A percentile compares a stretch with the other conserved stretches of the same genome.
These are phyloP conservation scores for Micronisus gabar DNA, from an alignment of 2,113 vertebrate species.

Conservation along the genomic window DNA sequence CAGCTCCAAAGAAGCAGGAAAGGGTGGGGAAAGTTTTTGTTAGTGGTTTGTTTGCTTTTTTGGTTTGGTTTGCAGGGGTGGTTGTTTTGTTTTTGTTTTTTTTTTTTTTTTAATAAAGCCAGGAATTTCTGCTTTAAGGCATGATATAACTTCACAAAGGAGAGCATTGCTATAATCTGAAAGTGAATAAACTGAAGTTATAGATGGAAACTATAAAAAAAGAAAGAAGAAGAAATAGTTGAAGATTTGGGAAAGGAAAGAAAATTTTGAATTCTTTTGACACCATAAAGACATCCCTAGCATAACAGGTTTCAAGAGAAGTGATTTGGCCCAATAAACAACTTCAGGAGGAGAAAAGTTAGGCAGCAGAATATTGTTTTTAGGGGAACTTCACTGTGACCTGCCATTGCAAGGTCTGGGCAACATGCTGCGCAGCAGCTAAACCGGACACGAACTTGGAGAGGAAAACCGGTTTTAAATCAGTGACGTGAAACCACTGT, in stretches of 20 bases:
- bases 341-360: not conserved
- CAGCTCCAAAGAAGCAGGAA: not conserved
- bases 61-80: not conserved
- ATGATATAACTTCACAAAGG: not conserved
- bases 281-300: not conserved
- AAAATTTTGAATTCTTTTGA: not conserved
- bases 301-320: not conserved
- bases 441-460: not conserved
- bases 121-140: not conserved
- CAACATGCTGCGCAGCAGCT: not conserved
- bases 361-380: not conserved
- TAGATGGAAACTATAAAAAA: not conserved
- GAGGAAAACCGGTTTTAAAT: not conserved
- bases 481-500: not conserved
- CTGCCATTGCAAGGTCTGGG: not conserved
- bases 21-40: not conserved
- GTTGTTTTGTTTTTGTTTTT: not conserved
- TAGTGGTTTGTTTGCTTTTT: not conserved
- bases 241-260: not conserved
- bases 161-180: not conserved
- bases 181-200: not conserved
- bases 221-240: not conserved
- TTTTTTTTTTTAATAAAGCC: not conserved
- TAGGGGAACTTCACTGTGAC: not conserved
- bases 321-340: not conserved